Conservation (phyloP, 2,888 invertebrate species). For the Macropis europaea region DNA sequence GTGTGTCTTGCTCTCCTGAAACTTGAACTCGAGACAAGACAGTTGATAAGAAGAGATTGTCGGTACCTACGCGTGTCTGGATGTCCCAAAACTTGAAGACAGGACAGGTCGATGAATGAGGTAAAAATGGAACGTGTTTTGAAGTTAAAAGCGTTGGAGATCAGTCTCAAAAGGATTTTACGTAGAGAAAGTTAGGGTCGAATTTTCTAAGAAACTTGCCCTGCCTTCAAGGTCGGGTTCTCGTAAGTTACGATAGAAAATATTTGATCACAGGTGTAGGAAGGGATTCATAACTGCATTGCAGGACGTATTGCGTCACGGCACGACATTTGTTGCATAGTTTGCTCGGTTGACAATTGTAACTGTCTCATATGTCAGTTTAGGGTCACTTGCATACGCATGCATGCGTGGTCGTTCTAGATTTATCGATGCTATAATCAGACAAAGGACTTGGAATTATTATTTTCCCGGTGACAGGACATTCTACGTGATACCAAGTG, state of each 20-base stretch:
- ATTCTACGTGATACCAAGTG: background rate
- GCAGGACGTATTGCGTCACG: background rate
- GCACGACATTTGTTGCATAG: conserved; percentile 1
- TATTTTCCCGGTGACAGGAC: conserved; percentile 4
- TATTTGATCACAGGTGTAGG: background rate
- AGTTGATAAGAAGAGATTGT: too few species aligned
- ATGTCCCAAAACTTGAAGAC: too few species aligned
- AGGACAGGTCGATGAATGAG: too few species aligned
- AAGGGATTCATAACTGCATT: conserved; percentile 2
- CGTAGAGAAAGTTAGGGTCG: too few species aligned
- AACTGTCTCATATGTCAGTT: conserved; percentile 4
- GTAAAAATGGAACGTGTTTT: too few species aligned
- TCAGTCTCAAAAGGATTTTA: too few species aligned
- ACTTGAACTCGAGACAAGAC: background rate
- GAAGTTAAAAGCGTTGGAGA: too few species aligned
- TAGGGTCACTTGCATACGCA: background rate
- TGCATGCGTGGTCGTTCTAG: background rate
- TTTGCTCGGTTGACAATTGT: background rate
- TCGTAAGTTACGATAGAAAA: too few species aligned
- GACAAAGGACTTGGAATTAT: conserved; percentile 2
- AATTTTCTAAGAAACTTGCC: too few species aligned
- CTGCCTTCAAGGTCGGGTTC: too few species aligned
- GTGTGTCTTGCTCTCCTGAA: background rate
- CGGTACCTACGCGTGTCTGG: too few species aligned
- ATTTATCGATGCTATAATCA: background rate